Evolutionary conservation across 2,113 vertebrate genomes (phyloP).

Genomic region (Stictonetta naevosa): DNA sequence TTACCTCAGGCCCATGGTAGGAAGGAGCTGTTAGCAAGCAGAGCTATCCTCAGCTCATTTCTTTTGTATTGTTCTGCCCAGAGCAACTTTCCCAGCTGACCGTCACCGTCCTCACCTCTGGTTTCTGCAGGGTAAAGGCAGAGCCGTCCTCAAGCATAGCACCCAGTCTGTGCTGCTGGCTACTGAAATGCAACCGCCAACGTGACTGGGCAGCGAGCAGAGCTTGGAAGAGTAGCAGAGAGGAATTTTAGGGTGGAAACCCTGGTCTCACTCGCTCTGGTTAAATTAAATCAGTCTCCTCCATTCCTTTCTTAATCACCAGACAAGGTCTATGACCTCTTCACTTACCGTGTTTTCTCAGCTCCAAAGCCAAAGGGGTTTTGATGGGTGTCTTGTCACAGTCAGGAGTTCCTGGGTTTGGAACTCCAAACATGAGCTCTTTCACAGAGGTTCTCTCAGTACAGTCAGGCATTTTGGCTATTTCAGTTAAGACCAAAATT

Average conservation of each 20-base stretch:
- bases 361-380: neutral
- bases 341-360: neutral
- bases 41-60: neutral
- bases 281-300: neutral
- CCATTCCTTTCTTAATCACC: neutral
- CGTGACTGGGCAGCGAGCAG: fast-evolving
- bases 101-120: neutral
- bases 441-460: neutral
- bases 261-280: neutral
- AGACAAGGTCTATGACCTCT: neutral
- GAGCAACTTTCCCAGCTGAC: neutral
- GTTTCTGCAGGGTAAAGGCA: neutral
- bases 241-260: neutral
- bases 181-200: neutral
- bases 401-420: neutral
- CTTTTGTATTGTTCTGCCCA: neutral
- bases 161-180: neutral
- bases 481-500: slow-evolving; percentile 8
- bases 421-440: neutral
- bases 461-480: neutral
- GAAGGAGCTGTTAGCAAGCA: neutral
- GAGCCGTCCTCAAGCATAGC: neutral
- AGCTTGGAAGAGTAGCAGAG: neutral
- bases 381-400: neutral
- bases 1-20: neutral